Evolutionary conservation across 2,888 invertebrate species (phyloP).

Genomic region (Protonemura montana): DNA sequence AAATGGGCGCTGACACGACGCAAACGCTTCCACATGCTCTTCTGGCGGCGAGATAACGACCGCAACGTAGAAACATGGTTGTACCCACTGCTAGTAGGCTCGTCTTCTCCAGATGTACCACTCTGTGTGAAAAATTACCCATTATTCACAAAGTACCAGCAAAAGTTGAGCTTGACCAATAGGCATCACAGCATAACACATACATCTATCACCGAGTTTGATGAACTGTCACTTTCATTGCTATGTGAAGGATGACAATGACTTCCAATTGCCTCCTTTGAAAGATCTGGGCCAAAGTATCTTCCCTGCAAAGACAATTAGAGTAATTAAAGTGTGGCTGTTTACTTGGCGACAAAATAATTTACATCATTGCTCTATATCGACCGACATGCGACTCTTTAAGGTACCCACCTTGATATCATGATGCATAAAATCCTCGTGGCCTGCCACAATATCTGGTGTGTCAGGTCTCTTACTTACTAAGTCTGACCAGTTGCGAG

Average conservation of each 20-base stretch:
- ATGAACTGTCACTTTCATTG: not conserved
- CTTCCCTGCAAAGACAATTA: slow-evolving; percentile 37
- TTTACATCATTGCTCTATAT: too few species aligned
- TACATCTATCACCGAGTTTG: slow-evolving; percentile 31
- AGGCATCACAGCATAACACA: not conserved
- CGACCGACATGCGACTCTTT: too few species aligned
- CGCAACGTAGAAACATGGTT: not conserved
- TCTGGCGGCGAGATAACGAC: not conserved
- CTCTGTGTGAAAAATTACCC: not conserved
- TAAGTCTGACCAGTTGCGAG: slow-evolving; percentile 40
- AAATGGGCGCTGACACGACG: not conserved
- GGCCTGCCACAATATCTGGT: slow-evolving; percentile 46
- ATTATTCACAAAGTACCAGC: not conserved
- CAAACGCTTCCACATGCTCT: not conserved
- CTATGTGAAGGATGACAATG: not conserved
- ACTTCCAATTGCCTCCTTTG: slow-evolving; percentile 18
- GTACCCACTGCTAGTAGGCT: not conserved
- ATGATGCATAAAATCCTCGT: slow-evolving; percentile 41
- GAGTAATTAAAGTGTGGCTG: not conserved
- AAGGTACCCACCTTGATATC: slow-evolving; percentile 46
- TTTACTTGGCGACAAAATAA: too few species aligned
- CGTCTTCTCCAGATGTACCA: not conserved
- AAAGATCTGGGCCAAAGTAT: slow-evolving; percentile 44
- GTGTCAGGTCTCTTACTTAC: not conserved
- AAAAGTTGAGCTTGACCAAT: not conserved